Base-by-base conservation (phyloP, 1,140 invertebrate species). In the Drosophila pandora region DNA sequence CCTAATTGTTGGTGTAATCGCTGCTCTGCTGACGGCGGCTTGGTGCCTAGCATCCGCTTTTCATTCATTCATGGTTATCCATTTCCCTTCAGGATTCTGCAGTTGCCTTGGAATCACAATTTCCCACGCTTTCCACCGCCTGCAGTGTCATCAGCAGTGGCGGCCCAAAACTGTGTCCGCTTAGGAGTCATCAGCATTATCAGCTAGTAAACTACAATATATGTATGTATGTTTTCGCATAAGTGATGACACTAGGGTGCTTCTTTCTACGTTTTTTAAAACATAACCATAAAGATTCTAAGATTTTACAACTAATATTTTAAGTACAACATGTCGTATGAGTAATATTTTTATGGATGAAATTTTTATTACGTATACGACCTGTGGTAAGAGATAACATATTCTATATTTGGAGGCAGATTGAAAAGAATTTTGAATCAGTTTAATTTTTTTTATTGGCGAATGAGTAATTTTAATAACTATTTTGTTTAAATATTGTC, bases 1-100 rank as follows among this genome's bases (percentile, higher is more conserved):
- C 63, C 79, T 87, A 87, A 87, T 87, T 87, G 82, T 87, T 87
- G 78, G 80, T 87, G 82, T 88, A 87, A 87, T 87, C 83, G 61
- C 41, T 73, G 57, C 56, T 34, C 41, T 65, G 82, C 50, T 59
- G 64, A 61, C 65, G 54, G 60, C 63, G 78, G 47, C 77, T 69
- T 54, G 74, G 75, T 87, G 65, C 55, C 74, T 62, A 65, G 59
- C 79, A 78, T 81, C 79, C 78, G 73, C 78, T 71, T 80, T 85
- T 80, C 76, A 85, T 85, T 87, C 83, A 82, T 79, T 85, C 75
- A 70, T 71, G 75, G 69, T 58, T 60, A 67, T 85, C 54, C 81
- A 65, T 69, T 77, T 81, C 52, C 73, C 57, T 23, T 64, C 45
- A 17, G 41, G 41, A 43, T 43, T 41, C 41, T 37, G 41, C 56